Base-by-base conservation (phyloP, 2,797 vertebrate genomes). In the Coracias cyanogaster region DNA sequence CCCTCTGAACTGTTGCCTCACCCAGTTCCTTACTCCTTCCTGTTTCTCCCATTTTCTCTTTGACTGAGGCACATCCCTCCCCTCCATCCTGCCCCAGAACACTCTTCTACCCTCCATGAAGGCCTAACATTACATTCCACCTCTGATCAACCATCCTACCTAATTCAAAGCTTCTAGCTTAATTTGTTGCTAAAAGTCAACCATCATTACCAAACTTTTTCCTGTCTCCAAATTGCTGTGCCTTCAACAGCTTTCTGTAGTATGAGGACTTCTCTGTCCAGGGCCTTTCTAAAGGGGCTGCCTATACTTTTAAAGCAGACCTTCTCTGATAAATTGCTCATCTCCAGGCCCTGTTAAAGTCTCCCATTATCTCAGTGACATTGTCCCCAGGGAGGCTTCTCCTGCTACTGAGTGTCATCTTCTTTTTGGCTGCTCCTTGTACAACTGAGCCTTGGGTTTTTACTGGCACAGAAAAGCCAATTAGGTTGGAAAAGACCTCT, bases 371-470 rank as follows among this genome's bases (percentile, higher is more conserved):
- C 52, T 52, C 57, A 62, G 29, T 31, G 37, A 49, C 35, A 29
- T 8, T 31, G 15, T 39, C 12, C 24, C 10, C 66, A 61, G 15
- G 2, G 10, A 80, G 29, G 22, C 25, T 86, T 64, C 51, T 14
- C 5, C 28, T 12, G 48, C 5, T 25, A 25, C 19, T 6, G 7
- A 60, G 5, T 3, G 5, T 24, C 64, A 35, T 55, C 26, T 1
- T 43, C 33, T 73, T 88, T 86, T 45, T 37, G 83, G 17, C 43
- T 48, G 20, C 19, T 72, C 19, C n/a, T 66, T 41, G 19, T 39
- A 37, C 9, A 69, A 31, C 4, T 0, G 0, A 62, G 15, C 35
- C 19, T 46, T 0, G 0, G 12, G 10, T 18, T 81, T 86, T 65
- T 18, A 51, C 6, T 15, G 8, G 24, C 13, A 15, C 15, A n/a